Percentiles rank a stretch among this genome's conserved stretches.
Evolutionary conservation across 2,113 vertebrate species (phyloP).

Genomic region (Uropsilus gracilis): DNA sequence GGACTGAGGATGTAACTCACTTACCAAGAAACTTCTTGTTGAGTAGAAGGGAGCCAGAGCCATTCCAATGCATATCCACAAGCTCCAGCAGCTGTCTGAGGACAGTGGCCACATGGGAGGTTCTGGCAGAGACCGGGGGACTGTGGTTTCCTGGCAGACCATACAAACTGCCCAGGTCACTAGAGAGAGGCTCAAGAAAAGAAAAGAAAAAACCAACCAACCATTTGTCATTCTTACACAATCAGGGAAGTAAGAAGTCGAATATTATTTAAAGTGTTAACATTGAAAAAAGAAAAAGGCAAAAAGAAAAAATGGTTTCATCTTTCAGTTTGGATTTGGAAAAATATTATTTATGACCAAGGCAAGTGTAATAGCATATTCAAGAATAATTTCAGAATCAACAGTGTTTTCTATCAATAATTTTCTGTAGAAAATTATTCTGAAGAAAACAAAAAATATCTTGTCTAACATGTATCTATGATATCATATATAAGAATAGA

Average conservation of each 20-base stretch:
- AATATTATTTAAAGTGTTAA: conserved; percentile 34
- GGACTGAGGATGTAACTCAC: not conserved
- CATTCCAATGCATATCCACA: conserved; percentile 86
- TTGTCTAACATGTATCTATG: not conserved
- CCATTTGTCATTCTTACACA: conserved; percentile 70
- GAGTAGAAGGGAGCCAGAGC: conserved; percentile 84
- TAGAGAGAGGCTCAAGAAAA: conserved; percentile 77
- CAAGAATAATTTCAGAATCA: conserved; percentile 51
- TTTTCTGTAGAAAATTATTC: conserved; percentile 44
- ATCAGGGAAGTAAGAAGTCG: conserved; percentile 37
- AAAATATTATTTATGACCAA: conserved; percentile 23
- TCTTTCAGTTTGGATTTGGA: conserved; percentile 50
- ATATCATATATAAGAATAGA: not conserved
- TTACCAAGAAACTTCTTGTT: conserved; percentile 86
- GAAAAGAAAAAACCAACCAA: conserved; percentile 32
- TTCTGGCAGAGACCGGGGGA: conserved; percentile 59
- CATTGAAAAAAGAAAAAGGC: not conserved
- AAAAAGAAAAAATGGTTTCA: not conserved
- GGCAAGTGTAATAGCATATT: conserved; percentile 21
- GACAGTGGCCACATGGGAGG: conserved; percentile 76
- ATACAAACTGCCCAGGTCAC: conserved; percentile 74
- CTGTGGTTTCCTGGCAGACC: conserved; percentile 73
- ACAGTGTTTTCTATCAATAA: not conserved
- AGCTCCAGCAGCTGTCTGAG: conserved; percentile 84
- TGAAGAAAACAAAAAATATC: conserved; percentile 58